Conservation (phyloP, 2,888 invertebrate genomes). For the Dicycla oo region DNA sequence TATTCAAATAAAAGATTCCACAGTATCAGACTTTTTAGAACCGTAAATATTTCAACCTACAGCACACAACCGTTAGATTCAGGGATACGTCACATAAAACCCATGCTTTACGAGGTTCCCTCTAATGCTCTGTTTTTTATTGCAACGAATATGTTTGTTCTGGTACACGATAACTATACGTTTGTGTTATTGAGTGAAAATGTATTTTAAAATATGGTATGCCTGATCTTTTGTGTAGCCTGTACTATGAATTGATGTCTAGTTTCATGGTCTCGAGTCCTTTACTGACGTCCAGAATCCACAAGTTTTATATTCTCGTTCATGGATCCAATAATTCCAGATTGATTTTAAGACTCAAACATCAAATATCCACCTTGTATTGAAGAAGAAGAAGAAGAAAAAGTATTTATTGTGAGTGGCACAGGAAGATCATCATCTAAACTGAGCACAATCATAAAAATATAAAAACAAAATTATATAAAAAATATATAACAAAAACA, state of each 20-base stretch:
- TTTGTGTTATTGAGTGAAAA: neutral
- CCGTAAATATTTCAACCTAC: conserved; percentile 53
- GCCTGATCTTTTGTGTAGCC: neutral
- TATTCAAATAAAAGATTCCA: conserved; percentile 8
- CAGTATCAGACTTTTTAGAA: conserved; percentile 27
- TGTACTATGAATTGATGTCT: neutral
- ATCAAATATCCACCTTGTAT: no score
- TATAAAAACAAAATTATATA: no score
- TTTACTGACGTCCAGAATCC: neutral
- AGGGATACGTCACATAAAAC: conserved; percentile 66
- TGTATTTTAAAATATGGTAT: neutral
- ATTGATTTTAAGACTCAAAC: no score
- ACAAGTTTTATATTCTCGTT: neutral
- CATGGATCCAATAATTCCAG: no score
- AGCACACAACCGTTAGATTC: conserved; percentile 61
- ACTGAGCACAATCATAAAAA: no score
- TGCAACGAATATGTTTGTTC: conserved; percentile 21
- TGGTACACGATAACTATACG: conserved; percentile 7
- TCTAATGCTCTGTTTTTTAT: conserved; percentile 42
- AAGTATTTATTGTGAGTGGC: no score
- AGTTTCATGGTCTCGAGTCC: neutral
- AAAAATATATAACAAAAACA: no score
- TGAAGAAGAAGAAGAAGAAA: no score
- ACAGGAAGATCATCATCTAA: no score
- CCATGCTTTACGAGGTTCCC: conserved; percentile 59